Evolutionary conservation across 2,888 invertebrate species (phyloP).

Genomic region (Mesodorylaimus sp.): DNA sequence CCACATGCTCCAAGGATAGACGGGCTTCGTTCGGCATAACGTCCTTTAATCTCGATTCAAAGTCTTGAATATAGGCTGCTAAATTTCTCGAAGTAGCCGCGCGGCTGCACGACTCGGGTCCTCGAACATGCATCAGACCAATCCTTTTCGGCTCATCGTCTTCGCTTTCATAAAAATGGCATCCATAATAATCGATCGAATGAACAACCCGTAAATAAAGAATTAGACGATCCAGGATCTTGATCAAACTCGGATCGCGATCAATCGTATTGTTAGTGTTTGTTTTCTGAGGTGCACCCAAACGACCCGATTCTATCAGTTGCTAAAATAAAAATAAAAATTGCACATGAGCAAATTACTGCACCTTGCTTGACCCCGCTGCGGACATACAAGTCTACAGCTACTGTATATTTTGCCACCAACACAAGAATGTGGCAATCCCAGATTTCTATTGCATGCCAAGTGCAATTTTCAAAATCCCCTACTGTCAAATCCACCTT

Average conservation of each 20-base stretch:
- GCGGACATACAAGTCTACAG: too few species aligned
- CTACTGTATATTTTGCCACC: too few species aligned
- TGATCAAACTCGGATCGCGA: constrained; percentile 10
- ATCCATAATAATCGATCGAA: constrained; percentile 87
- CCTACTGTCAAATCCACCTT: too few species aligned
- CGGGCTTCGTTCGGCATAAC: constrained; percentile 11
- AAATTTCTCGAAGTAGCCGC: constrained; percentile 11
- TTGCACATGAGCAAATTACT: too few species aligned
- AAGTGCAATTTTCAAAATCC: too few species aligned
- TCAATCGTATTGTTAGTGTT: constrained; percentile 5
- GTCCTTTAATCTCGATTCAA: constrained; percentile 10
- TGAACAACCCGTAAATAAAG: constrained; percentile 82
- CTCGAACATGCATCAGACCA: constrained; percentile 11
- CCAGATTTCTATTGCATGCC: too few species aligned
- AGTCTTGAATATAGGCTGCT: constrained; percentile 10
- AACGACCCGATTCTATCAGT: constrained; percentile 4
- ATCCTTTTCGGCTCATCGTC: constrained; percentile 12
- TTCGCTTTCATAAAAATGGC: constrained; percentile 4
- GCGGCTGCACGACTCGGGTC: not conserved
- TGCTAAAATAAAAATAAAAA: too few species aligned
- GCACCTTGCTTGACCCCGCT: too few species aligned
- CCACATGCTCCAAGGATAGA: constrained; percentile 12
- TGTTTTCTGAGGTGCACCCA: not conserved
- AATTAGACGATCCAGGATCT: constrained; percentile 51
- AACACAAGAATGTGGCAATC: too few species aligned